Evolutionary conservation across 2,888 invertebrate genomes (phyloP).

Genomic region (Xestoiulus laeticollis): DNA sequence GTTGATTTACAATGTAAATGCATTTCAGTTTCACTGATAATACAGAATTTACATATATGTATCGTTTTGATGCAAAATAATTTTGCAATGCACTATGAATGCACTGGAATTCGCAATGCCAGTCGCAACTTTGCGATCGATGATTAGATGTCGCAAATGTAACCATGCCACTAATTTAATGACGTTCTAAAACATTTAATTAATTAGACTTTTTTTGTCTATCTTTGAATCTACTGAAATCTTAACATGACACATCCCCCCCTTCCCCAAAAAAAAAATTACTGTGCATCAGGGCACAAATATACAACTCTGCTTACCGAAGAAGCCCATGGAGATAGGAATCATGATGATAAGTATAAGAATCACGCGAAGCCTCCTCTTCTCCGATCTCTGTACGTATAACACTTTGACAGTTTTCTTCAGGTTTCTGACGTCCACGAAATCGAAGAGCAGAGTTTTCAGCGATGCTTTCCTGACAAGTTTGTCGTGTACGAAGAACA

Average conservation of each 20-base stretch:
- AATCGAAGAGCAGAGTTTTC: neutral
- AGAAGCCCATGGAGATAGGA: slow-evolving; percentile 7
- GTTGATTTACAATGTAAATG: too few species aligned
- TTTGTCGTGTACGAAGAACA: neutral
- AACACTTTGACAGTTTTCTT: neutral
- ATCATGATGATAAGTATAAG: neutral
- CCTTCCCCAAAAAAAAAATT: too few species aligned
- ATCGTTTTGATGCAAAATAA: too few species aligned
- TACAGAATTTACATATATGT: too few species aligned
- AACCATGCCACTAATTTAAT: too few species aligned
- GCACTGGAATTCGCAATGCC: too few species aligned
- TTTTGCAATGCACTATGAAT: too few species aligned
- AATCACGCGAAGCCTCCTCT: neutral
- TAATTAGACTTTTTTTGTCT: neutral
- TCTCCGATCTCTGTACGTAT: neutral
- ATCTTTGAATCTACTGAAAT: too few species aligned
- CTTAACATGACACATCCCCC: too few species aligned
- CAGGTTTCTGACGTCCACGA: slow-evolving; percentile 7
- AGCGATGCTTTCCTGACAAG: neutral
- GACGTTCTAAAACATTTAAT: neutral
- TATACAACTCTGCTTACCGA: neutral
- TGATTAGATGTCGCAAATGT: too few species aligned
- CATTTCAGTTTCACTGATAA: too few species aligned
- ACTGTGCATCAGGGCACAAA: neutral
- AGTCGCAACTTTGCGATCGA: too few species aligned